A percentile compares a stretch with the other conserved stretches of the same genome.
These are phyloP conservation scores for Ennomos erosarius DNA, from an alignment of 2,888 invertebrate genomes.

Conservation along the genomic window DNA sequence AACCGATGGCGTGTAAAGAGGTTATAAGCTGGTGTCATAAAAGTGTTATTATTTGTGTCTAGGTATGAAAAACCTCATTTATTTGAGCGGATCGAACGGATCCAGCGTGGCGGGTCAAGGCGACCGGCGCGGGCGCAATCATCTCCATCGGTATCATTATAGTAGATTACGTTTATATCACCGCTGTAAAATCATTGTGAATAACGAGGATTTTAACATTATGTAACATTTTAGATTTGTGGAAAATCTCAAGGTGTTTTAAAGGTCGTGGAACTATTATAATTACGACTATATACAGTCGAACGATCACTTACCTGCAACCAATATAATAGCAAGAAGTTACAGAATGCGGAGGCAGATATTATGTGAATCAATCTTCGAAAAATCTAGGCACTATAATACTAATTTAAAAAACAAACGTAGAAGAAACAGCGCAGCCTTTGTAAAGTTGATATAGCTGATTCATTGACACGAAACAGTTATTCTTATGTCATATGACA, in stretches of 20 bases:
- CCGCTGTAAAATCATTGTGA: constrained; percentile 35
- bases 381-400: no score
- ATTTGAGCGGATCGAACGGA: constrained; percentile 17
- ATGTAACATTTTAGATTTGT: constrained; percentile 13
- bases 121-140: constrained; percentile 32
- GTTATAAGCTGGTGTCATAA: constrained; percentile 9
- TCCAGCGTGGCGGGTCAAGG: constrained; percentile 43
- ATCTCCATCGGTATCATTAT: constrained; percentile 33
- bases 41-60: constrained; percentile 5
- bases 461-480: no score
- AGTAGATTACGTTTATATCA: constrained; percentile 39
- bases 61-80: constrained; percentile 11
- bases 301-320: no score
- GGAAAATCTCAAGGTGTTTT: constrained; percentile 8
- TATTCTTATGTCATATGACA: no score
- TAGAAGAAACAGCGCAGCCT: no score
- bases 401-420: no score
- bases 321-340: no score
- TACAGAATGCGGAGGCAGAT: no score
- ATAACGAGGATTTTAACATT: constrained; percentile 20
- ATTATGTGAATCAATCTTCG: no score
- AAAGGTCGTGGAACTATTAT: not conserved
- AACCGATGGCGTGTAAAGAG: not conserved
- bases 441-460: no score
- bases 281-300: no score